Evolutionary conservation across 2,113 vertebrate genomes (phyloP).

Genomic region (Actinemys pallida): DNA sequence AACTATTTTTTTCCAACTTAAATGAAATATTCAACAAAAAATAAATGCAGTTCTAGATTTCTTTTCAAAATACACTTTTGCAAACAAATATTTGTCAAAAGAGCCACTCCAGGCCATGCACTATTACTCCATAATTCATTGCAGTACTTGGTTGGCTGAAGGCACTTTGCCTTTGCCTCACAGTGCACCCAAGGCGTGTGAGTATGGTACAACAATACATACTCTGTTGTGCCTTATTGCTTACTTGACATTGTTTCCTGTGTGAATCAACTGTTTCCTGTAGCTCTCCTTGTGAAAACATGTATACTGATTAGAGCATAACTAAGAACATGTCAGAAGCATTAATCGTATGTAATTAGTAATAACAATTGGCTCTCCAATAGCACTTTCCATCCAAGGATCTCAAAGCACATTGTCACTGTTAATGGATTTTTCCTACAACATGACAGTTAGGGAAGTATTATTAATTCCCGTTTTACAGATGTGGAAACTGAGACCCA

Average conservation of each 20-base stretch:
- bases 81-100: background rate
- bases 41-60: background rate
- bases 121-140: rapidly evolving
- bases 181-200: rapidly evolving
- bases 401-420: background rate
- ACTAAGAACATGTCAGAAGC: background rate
- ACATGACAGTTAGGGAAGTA: background rate
- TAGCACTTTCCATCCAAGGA: background rate
- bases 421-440: constrained; percentile 36
- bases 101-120: background rate
- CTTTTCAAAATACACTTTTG: background rate
- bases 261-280: background rate
- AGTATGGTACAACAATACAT: rapidly evolving
- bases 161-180: rapidly evolving
- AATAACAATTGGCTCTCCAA: constrained; percentile 4
- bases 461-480: constrained; percentile 1
- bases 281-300: background rate
- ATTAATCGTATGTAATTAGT: background rate
- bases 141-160: background rate
- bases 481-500: background rate
- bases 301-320: background rate
- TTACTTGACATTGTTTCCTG: background rate
- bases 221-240: background rate
- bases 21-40: background rate
- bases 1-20: background rate